Percentiles rank a stretch among this genome's conserved stretches.
phyloP scores from a whole-genome alignment of 2,797 vertebrate species.

The Merluccius polli region DNA sequence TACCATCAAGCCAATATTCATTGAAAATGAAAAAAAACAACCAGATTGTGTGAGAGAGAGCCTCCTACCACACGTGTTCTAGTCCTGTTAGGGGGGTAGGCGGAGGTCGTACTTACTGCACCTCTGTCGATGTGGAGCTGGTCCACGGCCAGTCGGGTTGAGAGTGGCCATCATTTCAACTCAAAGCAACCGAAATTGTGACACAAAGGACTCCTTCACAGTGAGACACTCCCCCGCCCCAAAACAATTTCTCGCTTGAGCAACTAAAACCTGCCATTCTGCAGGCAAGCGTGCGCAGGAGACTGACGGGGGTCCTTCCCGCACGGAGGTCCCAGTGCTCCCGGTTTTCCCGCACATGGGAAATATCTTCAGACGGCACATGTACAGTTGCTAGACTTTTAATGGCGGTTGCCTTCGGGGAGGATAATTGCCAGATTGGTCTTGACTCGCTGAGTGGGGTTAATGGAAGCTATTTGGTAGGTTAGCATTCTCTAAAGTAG shows the following conservation, averaged over 20 bases:
- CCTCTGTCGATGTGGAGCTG: conserved; percentile 46
- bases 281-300: neutral
- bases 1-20: neutral
- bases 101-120: conserved; percentile 42
- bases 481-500: conserved; percentile 34
- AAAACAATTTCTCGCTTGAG: conserved; percentile 74
- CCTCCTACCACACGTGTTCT: conserved; percentile 32
- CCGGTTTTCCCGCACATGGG: no score
- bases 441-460: conserved; percentile 37
- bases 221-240: conserved; percentile 37
- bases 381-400: conserved; percentile 30
- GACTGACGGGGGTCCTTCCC: conserved; percentile 26
- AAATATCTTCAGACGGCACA: conserved; percentile 11
- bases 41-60: neutral
- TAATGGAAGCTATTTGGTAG: conserved; percentile 52
- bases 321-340: no score
- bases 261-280: conserved; percentile 17
- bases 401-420: conserved; percentile 49
- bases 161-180: conserved; percentile 55
- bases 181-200: conserved; percentile 42
- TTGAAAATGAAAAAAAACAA: conserved; percentile 15
- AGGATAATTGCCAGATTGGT: conserved; percentile 58
- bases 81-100: conserved; percentile 19
- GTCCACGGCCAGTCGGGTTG: conserved; percentile 38
- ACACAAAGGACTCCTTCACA: conserved; percentile 59